Percentiles rank a stretch among this genome's conserved stretches.
These are phyloP conservation scores for Clarias batrachus DNA, from an alignment of 2,113 vertebrate genomes.

Conservation along the genomic window DNA sequence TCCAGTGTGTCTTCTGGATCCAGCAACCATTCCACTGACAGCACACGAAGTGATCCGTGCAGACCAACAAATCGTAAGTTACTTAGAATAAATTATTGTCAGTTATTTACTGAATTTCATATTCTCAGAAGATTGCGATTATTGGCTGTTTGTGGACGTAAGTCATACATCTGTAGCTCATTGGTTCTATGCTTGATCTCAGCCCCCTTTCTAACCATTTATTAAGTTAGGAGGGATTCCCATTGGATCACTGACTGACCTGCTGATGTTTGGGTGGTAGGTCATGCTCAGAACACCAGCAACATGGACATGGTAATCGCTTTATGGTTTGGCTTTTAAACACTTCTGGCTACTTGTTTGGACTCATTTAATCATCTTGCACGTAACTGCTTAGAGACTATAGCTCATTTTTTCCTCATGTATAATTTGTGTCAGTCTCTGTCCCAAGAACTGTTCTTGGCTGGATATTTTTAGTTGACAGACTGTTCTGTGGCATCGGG, in stretches of 20 bases:
- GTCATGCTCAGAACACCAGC: not conserved
- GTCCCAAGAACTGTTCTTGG: not conserved
- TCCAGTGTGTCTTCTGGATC: constrained; percentile 90
- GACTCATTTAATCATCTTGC: not conserved
- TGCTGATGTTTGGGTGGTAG: not conserved
- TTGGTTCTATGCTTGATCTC: not conserved
- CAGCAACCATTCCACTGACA: constrained; percentile 85
- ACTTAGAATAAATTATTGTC: not conserved
- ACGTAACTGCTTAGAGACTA: not conserved
- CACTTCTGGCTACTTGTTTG: not conserved
- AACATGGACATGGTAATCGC: not conserved
- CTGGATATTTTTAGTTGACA: constrained; percentile 6
- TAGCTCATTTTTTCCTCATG: not conserved
- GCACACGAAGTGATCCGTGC: constrained; percentile 79
- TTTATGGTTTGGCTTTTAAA: not conserved
- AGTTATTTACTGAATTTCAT: not conserved
- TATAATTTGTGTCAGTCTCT: not conserved
- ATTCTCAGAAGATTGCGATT: not conserved
- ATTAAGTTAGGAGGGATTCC: not conserved
- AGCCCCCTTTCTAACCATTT: not conserved
- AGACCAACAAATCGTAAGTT: constrained; percentile 84
- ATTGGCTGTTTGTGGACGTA: not conserved
- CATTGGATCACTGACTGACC: not conserved
- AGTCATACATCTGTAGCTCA: not conserved
- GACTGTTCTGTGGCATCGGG: not conserved